These are phyloP conservation scores for Tetragonula clypearis DNA, from an alignment of 1,140 invertebrate species.

Conservation along the genomic window DNA sequence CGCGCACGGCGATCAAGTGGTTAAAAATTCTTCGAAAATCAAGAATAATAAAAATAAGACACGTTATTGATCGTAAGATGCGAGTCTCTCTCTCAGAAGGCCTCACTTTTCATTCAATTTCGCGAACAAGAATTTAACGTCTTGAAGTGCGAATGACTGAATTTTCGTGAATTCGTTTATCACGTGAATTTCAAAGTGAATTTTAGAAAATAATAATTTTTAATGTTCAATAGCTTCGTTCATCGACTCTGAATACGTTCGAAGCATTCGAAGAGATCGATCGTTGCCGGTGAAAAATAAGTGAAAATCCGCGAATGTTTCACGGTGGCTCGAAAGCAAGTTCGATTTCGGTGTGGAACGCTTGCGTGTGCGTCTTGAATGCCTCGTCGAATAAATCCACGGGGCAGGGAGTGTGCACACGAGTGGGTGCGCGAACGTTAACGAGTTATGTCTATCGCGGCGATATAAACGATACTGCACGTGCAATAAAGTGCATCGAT, in stretches of 20 bases:
- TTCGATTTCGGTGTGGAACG: neutral
- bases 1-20: no score
- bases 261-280: neutral
- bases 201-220: no score
- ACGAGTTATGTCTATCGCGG: conserved; percentile 5
- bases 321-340: conserved; percentile 41
- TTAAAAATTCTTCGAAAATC: no score
- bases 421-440: neutral
- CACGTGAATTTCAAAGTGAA: no score
- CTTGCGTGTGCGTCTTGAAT: neutral
- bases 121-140: no score
- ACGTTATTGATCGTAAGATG: no score
- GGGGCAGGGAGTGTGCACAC: neutral
- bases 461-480: conserved; percentile 34
- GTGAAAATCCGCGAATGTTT: conserved; percentile 45
- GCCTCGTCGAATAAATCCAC: neutral
- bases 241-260: neutral
- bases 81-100: no score
- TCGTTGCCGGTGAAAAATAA: neutral
- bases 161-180: no score
- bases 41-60: no score
- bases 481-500: conserved; percentile 8
- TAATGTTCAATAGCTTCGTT: no score
- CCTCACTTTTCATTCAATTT: no score
- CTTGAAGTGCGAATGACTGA: no score